These are phyloP conservation scores for Caenorhabditis sp. DNA, from an alignment of 2,888 invertebrate genomes.

Conservation along the genomic window DNA sequence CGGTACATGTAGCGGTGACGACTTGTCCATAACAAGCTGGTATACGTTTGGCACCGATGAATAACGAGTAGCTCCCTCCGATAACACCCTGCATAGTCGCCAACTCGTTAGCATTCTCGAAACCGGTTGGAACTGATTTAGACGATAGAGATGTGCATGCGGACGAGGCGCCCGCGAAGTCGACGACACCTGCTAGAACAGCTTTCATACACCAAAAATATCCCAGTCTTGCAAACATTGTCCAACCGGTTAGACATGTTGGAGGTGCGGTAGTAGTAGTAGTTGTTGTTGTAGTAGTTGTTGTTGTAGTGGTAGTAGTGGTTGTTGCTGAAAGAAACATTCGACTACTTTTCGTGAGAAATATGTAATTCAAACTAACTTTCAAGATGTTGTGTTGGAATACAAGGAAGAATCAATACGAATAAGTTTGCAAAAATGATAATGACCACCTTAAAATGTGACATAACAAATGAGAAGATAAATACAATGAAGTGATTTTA, in stretches of 20 bases:
- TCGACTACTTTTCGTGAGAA: no score
- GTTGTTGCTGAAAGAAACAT: no score
- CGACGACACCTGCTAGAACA: background rate
- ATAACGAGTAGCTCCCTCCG: background rate
- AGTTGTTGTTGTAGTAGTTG: background rate
- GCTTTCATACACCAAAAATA: background rate
- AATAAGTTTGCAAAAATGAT: no score
- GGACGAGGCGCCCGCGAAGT: background rate
- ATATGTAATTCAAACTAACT: no score
- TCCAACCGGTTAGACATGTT: background rate
- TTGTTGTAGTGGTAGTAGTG: no score
- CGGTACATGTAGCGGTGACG: background rate
- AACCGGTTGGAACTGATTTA: background rate
- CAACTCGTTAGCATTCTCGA: background rate
- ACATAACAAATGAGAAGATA: no score
- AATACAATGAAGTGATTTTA: no score
- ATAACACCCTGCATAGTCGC: background rate
- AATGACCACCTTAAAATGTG: no score
- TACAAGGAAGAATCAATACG: no score
- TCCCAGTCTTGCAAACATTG: background rate
- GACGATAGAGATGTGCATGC: background rate
- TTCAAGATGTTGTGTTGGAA: no score
- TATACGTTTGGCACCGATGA: background rate
- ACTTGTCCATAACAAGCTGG: background rate
- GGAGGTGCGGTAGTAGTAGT: background rate